Evolutionary conservation across 2,888 invertebrate species (phyloP).

Genomic region (Nemurella pictetii): DNA sequence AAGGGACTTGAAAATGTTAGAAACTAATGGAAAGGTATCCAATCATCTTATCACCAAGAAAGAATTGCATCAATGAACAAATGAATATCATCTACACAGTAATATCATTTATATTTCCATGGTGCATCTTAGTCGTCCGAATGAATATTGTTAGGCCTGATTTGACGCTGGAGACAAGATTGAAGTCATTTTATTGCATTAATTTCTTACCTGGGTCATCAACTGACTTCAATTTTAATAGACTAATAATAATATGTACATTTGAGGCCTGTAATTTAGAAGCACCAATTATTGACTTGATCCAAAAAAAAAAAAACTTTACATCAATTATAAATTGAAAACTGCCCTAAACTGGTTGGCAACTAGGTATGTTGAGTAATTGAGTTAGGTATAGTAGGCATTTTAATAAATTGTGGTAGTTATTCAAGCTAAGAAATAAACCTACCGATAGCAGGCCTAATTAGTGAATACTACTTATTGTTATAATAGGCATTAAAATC

Average conservation of each 20-base stretch:
- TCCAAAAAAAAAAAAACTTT: background rate
- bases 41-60: background rate
- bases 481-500: too few species aligned
- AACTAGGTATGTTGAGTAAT: background rate
- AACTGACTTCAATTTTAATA: background rate
- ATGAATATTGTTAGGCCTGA: background rate
- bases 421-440: background rate
- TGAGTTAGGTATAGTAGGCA: background rate
- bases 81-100: constrained; percentile 3
- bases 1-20: background rate
- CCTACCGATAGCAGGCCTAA: background rate
- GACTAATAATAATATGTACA: background rate
- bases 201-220: background rate
- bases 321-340: background rate
- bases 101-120: background rate
- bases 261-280: background rate
- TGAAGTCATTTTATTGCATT: background rate
- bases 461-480: background rate
- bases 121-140: background rate
- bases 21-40: background rate
- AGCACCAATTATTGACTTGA: background rate
- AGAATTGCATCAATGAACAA: background rate
- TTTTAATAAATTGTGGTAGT: background rate
- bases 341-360: background rate
- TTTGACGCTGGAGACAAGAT: background rate